Percentiles rank a stretch among this genome's conserved stretches.
Evolutionary conservation across 1,140 invertebrate species (phyloP).

Genomic region (Pseudoatta argentina): DNA sequence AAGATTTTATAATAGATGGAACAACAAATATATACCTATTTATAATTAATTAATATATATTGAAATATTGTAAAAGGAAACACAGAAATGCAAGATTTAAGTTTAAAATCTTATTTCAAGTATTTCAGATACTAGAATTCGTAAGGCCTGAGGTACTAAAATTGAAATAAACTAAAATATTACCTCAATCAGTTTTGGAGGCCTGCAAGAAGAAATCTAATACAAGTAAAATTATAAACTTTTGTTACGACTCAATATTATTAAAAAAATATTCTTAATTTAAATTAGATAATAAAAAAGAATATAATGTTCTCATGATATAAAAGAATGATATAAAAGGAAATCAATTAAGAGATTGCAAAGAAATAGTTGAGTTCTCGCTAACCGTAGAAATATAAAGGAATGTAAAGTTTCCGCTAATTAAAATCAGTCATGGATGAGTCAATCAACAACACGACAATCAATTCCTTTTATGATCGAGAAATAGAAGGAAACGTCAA

Average conservation of each 20-base stretch:
- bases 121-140: no score
- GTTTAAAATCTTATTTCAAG: no score
- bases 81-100: no score
- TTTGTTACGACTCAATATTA: no score
- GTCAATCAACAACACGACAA: not conserved
- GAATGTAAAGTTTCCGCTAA: slow-evolving; percentile 2
- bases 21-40: not conserved
- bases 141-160: no score
- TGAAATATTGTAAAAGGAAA: not conserved
- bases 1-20: not conserved
- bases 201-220: no score
- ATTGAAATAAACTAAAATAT: no score
- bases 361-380: not conserved
- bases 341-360: not conserved
- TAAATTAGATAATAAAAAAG: not conserved
- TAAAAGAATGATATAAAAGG: not conserved
- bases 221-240: no score
- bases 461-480: not conserved
- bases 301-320: not conserved
- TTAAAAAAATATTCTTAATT: not conserved
- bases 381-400: not conserved
- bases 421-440: not conserved
- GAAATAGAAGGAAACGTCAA: slow-evolving; percentile 17
- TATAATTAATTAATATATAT: no score
- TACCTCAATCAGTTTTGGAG: no score